Base-by-base conservation (phyloP, 2,888 invertebrate genomes). In the Tanaodytes sp. region DNA sequence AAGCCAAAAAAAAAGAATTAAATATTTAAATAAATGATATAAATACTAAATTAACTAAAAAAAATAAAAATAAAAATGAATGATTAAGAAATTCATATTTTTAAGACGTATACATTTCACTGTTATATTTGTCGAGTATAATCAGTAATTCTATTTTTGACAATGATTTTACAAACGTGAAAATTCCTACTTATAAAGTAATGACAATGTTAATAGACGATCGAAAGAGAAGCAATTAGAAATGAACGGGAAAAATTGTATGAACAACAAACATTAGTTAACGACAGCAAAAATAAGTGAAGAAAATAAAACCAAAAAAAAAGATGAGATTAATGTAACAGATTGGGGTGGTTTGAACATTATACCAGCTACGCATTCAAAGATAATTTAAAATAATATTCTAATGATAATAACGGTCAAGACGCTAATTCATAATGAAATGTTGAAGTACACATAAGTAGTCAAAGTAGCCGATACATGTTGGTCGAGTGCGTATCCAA, bases 71-170 rank as follows among this genome's bases (percentile, higher is more conserved):
- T 3, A 33, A n/a, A 59, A 45, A 40, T 46, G 55, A 54, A 61
- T 69, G 63, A 59, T 62, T 59, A 23, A 55, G 31, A 66, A 67
- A 48, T 54, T 51, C 69, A 69, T 69, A 69, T 69, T 69, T 69
- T 63, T 69, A 69, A 69, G 49, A 69, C 49, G 48, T 69, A 69
- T 63, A 69, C 63, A 63, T 68, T 63, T 58, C 68, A 52, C 68
- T 63, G 63, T 69, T 69, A 54, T 58, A 63, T 69, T 69, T 27
- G 63, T 69, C 68, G 45, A 69, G 63, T 63, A 36, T 54, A 69
- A 69, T 63, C 58, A 59, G 63, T 54, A 69, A 63, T 69, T 63
- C 63, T 69, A 69, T 69, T 69, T 69, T 69, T 63, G 68, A 68
- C 57, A 63, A 68, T 63, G 58, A 46, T 68, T 68, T 68, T 68